Evolutionary conservation across 2,113 vertebrate genomes (phyloP).

Genomic region (Burhinus bistriatus): DNA sequence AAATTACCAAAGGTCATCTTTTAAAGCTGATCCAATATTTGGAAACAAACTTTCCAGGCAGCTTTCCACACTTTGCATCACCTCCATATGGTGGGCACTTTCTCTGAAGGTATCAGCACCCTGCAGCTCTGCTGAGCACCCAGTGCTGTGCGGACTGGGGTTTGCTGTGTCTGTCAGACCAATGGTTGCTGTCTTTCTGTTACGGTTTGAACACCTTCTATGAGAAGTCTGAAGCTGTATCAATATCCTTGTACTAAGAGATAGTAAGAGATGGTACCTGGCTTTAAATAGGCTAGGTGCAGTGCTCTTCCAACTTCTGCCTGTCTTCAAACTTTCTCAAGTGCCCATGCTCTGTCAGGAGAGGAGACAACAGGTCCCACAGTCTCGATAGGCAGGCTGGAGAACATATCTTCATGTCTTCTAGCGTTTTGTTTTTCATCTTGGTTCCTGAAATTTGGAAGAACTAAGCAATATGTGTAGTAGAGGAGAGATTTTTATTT

Average conservation of each 20-base stretch:
- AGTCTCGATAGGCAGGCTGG: background rate
- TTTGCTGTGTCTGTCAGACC: background rate
- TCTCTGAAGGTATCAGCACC: background rate
- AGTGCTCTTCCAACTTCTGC: background rate
- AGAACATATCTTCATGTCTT: background rate
- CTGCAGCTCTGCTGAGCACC: background rate
- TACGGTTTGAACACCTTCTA: background rate
- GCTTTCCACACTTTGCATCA: background rate
- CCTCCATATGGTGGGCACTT: background rate
- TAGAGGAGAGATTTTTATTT: background rate
- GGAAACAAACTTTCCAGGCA: background rate
- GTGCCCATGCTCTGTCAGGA: background rate
- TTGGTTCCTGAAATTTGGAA: background rate
- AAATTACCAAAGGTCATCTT: background rate
- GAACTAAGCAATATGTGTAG: background rate
- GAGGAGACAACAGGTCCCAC: background rate
- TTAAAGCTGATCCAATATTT: background rate
- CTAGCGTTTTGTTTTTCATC: rapidly evolving
- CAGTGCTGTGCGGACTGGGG: background rate
- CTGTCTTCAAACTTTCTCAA: background rate
- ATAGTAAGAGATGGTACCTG: background rate
- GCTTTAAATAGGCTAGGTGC: background rate
- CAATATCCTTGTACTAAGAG: background rate
- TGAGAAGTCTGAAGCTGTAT: background rate
- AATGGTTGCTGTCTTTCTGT: background rate